A percentile compares a stretch with the other conserved stretches of the same genome.
Evolutionary conservation across 2,113 vertebrate species (phyloP).

Genomic region (Aegypius monachus): DNA sequence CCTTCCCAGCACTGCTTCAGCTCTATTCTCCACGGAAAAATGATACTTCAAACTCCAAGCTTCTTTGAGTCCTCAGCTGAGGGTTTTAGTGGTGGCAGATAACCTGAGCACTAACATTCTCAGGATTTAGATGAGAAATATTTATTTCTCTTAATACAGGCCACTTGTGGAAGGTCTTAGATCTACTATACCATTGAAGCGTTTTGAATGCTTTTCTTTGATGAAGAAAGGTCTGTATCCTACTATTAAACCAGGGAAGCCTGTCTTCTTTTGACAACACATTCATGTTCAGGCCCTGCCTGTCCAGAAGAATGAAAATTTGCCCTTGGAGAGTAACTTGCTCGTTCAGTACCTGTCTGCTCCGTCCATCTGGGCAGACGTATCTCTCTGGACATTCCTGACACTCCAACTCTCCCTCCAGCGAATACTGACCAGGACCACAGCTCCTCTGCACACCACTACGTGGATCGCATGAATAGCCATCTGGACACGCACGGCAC

Average conservation of each 20-base stretch:
- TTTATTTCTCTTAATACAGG: not conserved
- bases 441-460: conserved; percentile 70
- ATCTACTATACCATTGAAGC: not conserved
- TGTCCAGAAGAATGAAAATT: not conserved
- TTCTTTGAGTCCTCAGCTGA: not conserved
- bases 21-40: not conserved
- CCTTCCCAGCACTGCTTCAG: not conserved
- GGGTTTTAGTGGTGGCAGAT: not conserved
- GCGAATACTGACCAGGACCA: conserved; percentile 74
- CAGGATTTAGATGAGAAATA: not conserved
- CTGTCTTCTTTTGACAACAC: not conserved
- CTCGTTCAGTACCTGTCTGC: conserved; percentile 56
- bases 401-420: conserved; percentile 77
- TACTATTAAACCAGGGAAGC: not conserved
- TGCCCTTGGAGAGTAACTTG: fast-evolving
- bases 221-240: not conserved
- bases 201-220: not conserved
- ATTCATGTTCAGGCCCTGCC: not conserved
- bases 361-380: conserved; percentile 73
- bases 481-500: conserved; percentile 80
- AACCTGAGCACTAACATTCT: not conserved
- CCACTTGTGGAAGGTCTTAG: not conserved
- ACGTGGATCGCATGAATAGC: conserved; percentile 73
- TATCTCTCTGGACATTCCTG: conserved; percentile 73
- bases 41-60: not conserved